These are phyloP conservation scores for Pachycephala philippinensis DNA, from an alignment of 2,113 vertebrate species.

Conservation along the genomic window DNA sequence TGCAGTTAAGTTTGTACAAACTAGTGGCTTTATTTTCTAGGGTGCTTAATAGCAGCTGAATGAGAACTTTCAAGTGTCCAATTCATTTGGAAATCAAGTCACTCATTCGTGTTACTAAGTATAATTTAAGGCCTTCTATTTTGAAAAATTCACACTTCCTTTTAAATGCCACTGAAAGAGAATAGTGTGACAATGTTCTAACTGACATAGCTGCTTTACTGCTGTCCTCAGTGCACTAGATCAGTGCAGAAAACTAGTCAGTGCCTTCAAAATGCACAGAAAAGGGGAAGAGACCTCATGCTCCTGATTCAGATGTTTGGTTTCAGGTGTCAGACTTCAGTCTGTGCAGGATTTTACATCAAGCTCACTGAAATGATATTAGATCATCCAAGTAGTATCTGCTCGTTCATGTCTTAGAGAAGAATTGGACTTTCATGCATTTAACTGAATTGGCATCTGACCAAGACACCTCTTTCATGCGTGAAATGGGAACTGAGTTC, in stretches of 20 bases:
- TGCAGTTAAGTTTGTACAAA: neutral
- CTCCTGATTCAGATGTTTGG: neutral
- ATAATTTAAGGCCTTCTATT: neutral
- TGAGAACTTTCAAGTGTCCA: neutral
- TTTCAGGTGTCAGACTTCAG: neutral
- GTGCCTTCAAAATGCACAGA: neutral
- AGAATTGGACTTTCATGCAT: neutral
- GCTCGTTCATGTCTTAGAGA: neutral
- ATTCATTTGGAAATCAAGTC: neutral
- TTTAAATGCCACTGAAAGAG: neutral
- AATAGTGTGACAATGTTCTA: neutral
- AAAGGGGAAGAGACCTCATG: neutral
- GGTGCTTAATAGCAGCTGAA: neutral
- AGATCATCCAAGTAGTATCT: neutral
- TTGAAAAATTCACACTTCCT: neutral
- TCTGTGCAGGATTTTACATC: neutral
- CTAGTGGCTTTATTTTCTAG: neutral
- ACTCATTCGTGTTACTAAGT: neutral
- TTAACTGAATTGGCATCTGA: neutral
- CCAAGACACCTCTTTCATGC: neutral
- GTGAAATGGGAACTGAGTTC: neutral
- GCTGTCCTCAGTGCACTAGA: neutral
- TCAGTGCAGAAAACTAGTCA: neutral
- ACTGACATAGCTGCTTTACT: neutral
- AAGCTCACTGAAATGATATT: neutral